Conservation (phyloP, 2,113 vertebrate species). For the Cyprinus carpio region DNA sequence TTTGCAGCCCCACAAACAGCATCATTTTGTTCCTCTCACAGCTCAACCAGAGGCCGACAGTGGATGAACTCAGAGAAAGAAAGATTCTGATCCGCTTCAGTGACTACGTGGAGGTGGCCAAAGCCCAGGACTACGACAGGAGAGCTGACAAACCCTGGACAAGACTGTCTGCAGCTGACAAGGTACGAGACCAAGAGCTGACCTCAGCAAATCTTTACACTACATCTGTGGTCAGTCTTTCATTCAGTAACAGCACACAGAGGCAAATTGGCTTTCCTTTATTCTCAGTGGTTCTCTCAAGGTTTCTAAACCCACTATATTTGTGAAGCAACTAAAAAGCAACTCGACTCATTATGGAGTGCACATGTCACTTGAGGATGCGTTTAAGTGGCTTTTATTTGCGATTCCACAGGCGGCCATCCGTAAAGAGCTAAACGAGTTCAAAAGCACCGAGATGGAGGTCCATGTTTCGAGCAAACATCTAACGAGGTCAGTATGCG, state of each 20-base stretch:
- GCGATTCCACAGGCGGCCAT: conserved; percentile 86
- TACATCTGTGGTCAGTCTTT: not conserved
- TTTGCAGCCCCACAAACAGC: not conserved
- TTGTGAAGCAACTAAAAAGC: too few species aligned
- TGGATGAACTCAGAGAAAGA: conserved; percentile 94
- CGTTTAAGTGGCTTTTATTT: conserved; percentile 46
- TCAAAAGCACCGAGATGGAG: conserved; percentile 99
- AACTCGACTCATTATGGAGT: not conserved
- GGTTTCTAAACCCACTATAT: not conserved
- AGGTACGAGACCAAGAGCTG: conserved; percentile 74
- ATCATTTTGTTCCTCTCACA: conserved; percentile 55
- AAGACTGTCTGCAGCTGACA: conserved; percentile 93
- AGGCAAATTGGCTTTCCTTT: not conserved
- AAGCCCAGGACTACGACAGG: conserved; percentile 98
- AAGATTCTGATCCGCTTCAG: conserved; percentile 99
- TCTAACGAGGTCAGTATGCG: conserved; percentile 88
- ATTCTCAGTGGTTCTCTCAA: not conserved
- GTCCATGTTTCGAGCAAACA: conserved; percentile 98
- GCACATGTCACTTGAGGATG: conserved; percentile 36
- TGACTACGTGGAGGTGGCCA: conserved; percentile 98
- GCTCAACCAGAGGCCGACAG: conserved; percentile 97
- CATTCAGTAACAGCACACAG: not conserved
- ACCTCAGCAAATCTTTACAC: not conserved
- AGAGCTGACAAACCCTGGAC: conserved; percentile 98
- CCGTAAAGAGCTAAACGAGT: conserved; percentile 98